phyloP scores from a whole-genome alignment of 2,888 invertebrate species.

The Melanchra persicariae region DNA sequence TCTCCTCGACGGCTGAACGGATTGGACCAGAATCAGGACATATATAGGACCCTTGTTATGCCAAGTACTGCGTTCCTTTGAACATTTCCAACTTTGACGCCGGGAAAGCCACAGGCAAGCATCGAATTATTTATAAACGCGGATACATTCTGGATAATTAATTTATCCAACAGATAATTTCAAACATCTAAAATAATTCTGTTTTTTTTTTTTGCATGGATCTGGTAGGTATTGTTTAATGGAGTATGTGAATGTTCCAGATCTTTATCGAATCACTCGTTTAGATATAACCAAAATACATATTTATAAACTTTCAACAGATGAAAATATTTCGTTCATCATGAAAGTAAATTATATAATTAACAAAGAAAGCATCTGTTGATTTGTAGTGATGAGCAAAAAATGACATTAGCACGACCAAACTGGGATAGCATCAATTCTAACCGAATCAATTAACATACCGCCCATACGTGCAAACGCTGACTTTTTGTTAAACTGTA shows the following conservation, averaged over 20 bases:
- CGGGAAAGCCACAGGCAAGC: background rate
- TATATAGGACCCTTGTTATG: no score
- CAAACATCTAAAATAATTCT: background rate
- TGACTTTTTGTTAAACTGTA: conserved; percentile 78
- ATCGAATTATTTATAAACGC: background rate
- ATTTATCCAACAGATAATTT: background rate
- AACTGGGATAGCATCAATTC: conserved; percentile 76
- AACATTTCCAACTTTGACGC: background rate
- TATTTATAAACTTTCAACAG: conserved; percentile 13
- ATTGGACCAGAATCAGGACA: background rate
- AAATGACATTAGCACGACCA: conserved; percentile 71
- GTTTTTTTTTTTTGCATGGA: background rate
- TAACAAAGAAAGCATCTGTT: conserved; percentile 68
- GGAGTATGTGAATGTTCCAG: background rate
- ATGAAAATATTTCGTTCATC: conserved; percentile 39
- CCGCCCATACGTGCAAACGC: conserved; percentile 83
- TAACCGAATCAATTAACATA: conserved; percentile 83
- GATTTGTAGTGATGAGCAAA: conserved; percentile 65
- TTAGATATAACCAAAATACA: background rate
- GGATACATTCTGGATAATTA: background rate
- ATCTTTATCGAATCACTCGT: background rate
- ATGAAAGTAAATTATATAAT: conserved; percentile 54
- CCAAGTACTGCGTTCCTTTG: background rate
- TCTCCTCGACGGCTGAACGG: background rate
- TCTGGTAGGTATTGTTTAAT: background rate